Evolutionary conservation across 2,797 vertebrate genomes (phyloP).

Genomic region (Sparus aurata): DNA sequence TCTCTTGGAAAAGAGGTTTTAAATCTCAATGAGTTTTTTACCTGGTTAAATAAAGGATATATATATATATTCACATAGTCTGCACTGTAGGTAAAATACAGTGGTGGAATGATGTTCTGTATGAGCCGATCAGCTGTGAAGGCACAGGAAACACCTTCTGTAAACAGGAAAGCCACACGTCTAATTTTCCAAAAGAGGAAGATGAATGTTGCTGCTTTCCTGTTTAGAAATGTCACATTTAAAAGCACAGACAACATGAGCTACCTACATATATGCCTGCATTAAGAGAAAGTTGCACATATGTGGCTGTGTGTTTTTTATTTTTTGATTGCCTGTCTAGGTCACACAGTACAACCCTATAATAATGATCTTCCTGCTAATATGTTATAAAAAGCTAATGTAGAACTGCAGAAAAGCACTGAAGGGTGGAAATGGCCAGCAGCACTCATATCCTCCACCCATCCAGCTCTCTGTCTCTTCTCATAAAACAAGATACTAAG

Average conservation of each 20-base stretch:
- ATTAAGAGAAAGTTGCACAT: background rate
- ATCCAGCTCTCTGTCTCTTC: constrained; percentile 41
- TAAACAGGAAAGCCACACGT: constrained; percentile 76
- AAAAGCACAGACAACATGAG: background rate
- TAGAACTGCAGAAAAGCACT: constrained; percentile 9
- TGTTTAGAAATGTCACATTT: constrained; percentile 47
- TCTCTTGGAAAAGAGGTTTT: no score
- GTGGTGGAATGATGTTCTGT: constrained; percentile 7
- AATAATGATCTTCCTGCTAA: background rate
- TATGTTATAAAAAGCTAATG: constrained; percentile 1
- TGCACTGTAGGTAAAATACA: background rate
- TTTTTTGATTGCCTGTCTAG: background rate
- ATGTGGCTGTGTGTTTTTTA: background rate
- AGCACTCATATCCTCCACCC: constrained; percentile 1
- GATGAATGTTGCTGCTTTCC: constrained; percentile 51
- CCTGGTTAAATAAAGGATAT: no score
- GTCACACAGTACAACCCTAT: background rate
- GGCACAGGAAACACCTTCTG: constrained; percentile 55
- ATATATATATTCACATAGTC: background rate
- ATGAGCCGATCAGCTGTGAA: constrained; percentile 13
- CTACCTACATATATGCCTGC: background rate
- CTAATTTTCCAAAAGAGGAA: constrained; percentile 70
- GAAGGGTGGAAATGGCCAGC: constrained; percentile 18
- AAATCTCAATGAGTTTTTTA: no score
- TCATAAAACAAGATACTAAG: constrained; percentile 53